Evolutionary conservation across 2,888 invertebrate genomes (phyloP), one percentile per base, ranked within the genome.

Genomic region (Lissocephala sabroskyi): DNA sequence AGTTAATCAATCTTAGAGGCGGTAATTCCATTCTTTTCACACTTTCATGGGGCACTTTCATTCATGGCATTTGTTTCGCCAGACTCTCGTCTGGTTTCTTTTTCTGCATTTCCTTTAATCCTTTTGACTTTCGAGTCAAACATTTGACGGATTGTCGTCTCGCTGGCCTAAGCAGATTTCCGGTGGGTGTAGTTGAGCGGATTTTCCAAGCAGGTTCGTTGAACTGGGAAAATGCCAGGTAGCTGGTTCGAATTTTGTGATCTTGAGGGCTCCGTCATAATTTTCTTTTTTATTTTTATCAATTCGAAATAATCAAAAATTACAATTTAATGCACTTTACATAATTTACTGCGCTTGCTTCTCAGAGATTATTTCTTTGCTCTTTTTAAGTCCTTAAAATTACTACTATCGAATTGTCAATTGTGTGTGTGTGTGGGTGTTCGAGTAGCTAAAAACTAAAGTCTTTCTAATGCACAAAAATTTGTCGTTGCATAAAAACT

Each of bases 301-400:
- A 75, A 73, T 73, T 71, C 32, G 65, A 73, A 75, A 73, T 73
- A 73, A 73, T 71, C 75, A 75, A 66, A n/a, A 73, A 73, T 75
- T 73, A 73, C 73, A 71, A 66, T 75, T 74, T 57, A 70, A 60
- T 73, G 73, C 74, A 76, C 56, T 65, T 65, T 58, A 73, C 67
- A 67, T 68, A 49, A 62, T 50, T 74, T 64, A 74, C 70, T 54
- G 64, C 57, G 54, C 45, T 68, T 55, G 59, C 53, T 49, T 59
- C 48, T 13, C 14, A 4, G 3, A 23, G 23, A 41, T 54, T 52
- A 52, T 26, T 45, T 18, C 18, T 45, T 45, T 30, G 11, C 19
- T 36, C 10, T 35, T 43, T 23, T n/a, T n/a, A n/a, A 45, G 29
- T 29, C 37, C 16, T 13, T 23, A 35, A 32, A 45, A 28, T 41